A percentile compares a stretch with the other conserved stretches of the same genome.
Conservation (phyloP, 2,113 vertebrate species). For the Andinoacara biseriatus region DNA sequence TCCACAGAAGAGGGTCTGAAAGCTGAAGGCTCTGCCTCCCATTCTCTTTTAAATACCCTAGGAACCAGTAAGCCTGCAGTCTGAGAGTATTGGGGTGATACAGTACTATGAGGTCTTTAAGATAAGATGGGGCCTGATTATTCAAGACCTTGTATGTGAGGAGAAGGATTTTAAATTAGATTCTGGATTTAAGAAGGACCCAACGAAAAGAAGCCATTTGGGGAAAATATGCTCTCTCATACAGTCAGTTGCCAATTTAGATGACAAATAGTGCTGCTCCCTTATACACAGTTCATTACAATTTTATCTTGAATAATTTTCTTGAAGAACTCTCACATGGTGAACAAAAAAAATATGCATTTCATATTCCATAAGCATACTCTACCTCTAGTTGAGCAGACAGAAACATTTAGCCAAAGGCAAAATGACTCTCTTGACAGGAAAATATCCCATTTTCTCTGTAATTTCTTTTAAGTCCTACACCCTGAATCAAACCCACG, state of each 20-base stretch:
- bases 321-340: neutral
- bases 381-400: neutral
- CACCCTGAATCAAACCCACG: neutral
- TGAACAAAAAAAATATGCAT: neutral
- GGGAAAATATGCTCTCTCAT: no score
- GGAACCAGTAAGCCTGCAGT: no score
- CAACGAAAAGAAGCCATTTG: no score
- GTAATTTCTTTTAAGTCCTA: neutral
- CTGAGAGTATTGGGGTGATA: no score
- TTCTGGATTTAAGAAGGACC: no score
- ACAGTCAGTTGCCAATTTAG: neutral
- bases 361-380: neutral
- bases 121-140: no score
- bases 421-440: neutral
- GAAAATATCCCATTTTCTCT: neutral
- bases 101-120: no score
- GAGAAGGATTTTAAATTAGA: no score
- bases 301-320: neutral
- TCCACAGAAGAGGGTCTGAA: no score
- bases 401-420: neutral
- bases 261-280: neutral
- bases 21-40: no score
- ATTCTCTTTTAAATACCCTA: no score
- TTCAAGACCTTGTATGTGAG: no score
- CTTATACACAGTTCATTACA: neutral